Conservation (phyloP, 2,113 vertebrate genomes). For the Theristicus caerulescens region DNA sequence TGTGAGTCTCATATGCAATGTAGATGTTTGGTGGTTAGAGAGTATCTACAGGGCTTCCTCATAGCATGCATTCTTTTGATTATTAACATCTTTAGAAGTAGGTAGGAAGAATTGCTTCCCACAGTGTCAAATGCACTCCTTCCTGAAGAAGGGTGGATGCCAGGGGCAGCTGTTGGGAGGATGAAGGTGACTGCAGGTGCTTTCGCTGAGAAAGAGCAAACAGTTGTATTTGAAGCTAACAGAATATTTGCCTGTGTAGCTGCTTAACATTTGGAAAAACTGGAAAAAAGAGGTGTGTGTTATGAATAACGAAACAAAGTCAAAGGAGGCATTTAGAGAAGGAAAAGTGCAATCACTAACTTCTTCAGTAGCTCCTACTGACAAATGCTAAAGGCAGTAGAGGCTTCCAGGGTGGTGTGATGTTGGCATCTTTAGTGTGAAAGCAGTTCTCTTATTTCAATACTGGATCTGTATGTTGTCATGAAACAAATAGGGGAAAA, state of each 20-base stretch:
- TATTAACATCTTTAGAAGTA: constrained; percentile 33
- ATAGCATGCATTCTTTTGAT: constrained; percentile 44
- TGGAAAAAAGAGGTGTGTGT: neutral
- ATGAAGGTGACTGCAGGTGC: neutral
- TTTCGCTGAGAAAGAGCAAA: neutral
- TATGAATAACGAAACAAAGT: neutral
- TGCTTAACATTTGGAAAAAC: neutral
- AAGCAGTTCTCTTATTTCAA: neutral
- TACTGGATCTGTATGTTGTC: neutral
- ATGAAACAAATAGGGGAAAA: neutral
- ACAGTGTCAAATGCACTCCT: neutral
- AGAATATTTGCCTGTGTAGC: neutral
- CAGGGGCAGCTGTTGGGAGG: neutral
- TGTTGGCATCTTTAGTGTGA: neutral
- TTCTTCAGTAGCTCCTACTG: neutral
- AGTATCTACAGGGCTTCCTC: constrained; percentile 43
- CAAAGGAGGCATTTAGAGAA: neutral
- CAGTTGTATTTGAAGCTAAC: neutral
- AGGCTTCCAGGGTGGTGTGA: neutral
- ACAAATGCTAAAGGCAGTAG: neutral
- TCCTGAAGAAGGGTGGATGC: neutral
- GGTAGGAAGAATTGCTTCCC: constrained; percentile 3
- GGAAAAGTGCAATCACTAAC: neutral
- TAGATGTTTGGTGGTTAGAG: neutral
- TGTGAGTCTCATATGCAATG: neutral